Base-by-base conservation (phyloP, 2,888 invertebrate genomes). In the Trissoscelio sp. region DNA sequence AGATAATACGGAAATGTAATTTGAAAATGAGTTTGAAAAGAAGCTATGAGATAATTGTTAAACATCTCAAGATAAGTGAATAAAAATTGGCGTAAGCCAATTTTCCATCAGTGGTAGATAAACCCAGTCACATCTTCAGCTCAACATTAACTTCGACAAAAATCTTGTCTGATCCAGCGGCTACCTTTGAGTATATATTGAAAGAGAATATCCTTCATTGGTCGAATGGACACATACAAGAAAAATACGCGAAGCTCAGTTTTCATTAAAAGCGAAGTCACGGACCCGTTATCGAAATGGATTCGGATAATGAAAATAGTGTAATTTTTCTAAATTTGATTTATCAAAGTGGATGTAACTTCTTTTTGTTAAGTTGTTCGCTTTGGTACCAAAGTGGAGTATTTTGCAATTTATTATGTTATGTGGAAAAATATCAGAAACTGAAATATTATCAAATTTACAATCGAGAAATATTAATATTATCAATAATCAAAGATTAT, bases 151-250 rank as follows among this genome's bases (percentile, higher is more conserved):
- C 53, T 31, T 53, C 31, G 53, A 34, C 53, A 31, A 53, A 53
- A 53, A 34, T 53, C 53, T 53, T 53, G 31, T 53, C 53, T 14
- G 16, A 53, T 31, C 34, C 53, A 53, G 6, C 53, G 53, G 31
- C 14, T 16, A 34, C 53, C 24, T 53, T 53, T 53, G 53, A 53
- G 53, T 53, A 34, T 53, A 53, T 53, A 53, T 53, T 31, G 53
- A 34, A 53, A 53, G 53, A 34, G 53, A 53, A 31, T 53, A 34
- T 53, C 53, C 34, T 53, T 53, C 53, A 53, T 53, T 53, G 53
- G 53, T 53, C 34, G 34, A 34, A 53, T 34, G 53, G 53, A 53
- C 53, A 34, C 53, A 53, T 53, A 51, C 6, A 53, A 53, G 53
- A 53, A 34, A 53, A 53, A 53, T 53, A 53, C 51, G 22, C 53